Conservation (phyloP, 1,140 invertebrate species). For the Anoplophora glabripennis region DNA sequence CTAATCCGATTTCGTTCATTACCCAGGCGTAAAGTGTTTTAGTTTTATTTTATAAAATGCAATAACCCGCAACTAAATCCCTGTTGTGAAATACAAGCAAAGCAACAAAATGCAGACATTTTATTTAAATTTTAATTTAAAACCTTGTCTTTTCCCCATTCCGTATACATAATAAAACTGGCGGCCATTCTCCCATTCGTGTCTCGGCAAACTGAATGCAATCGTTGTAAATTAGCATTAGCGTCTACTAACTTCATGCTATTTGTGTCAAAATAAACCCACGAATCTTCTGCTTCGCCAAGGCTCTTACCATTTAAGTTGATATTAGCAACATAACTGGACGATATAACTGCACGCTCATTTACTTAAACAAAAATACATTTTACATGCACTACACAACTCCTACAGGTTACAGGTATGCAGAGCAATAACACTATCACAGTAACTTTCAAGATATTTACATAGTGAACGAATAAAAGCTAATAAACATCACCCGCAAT, state of each 20-base stretch:
- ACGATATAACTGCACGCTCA: constrained; percentile 12
- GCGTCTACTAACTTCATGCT: constrained; percentile 45
- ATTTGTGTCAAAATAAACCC: constrained; percentile 46
- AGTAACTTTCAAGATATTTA: no score
- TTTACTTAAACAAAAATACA: constrained; percentile 20
- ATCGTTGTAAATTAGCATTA: constrained; percentile 48
- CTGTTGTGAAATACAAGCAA: constrained; percentile 6
- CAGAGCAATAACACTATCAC: constrained; percentile 5
- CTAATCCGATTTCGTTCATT: constrained; percentile 20
- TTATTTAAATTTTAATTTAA: constrained; percentile 42
- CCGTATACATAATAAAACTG: constrained; percentile 31
- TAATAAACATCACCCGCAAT: no score
- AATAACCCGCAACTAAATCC: constrained; percentile 13
- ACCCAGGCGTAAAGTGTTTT: constrained; percentile 12
- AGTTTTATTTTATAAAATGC: constrained; percentile 15
- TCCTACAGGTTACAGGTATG: not conserved
- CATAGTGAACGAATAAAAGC: no score
- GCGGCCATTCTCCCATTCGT: constrained; percentile 33
- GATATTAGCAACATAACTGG: constrained; percentile 21
- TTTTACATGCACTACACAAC: not conserved
- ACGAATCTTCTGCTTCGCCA: constrained; percentile 18
- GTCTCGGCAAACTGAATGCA: constrained; percentile 32
- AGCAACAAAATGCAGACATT: constrained; percentile 38
- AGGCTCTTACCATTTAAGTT: constrained; percentile 9
- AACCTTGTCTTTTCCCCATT: constrained; percentile 37